Conservation (phyloP, 2,888 invertebrate genomes). For the Anthrax anthrax region DNA sequence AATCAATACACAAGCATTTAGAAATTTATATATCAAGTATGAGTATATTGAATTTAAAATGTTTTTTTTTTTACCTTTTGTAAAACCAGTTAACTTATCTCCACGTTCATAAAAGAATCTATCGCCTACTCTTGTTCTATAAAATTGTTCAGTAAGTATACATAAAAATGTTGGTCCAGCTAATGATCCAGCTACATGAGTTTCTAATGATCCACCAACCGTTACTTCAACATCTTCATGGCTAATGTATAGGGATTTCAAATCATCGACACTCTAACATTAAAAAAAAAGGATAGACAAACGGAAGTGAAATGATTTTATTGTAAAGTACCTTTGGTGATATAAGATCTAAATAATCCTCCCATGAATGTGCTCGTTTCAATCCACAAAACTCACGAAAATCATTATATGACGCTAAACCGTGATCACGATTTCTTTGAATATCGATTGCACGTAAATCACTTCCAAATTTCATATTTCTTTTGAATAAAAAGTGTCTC, state of each 20-base stretch:
- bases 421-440: constrained; percentile 78
- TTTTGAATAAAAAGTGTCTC: constrained; percentile 51
- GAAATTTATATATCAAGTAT: not conserved
- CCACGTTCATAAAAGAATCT: constrained; percentile 72
- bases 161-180: constrained; percentile 82
- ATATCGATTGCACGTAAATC: constrained; percentile 73
- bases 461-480: constrained; percentile 56
- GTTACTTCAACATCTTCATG: constrained; percentile 76
- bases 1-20: not conserved
- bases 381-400: constrained; percentile 65
- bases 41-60: not conserved
- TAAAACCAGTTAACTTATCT: constrained; percentile 46
- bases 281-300: constrained; percentile 23
- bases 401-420: constrained; percentile 62
- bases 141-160: constrained; percentile 77
- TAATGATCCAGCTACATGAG: constrained; percentile 57
- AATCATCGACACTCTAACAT: constrained; percentile 39
- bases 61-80: constrained; percentile 35
- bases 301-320: constrained; percentile 16
- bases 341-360: constrained; percentile 55
- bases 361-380: constrained; percentile 49
- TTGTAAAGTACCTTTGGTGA: constrained; percentile 37
- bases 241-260: constrained; percentile 49
- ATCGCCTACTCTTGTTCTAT: constrained; percentile 70
- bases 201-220: constrained; percentile 70